phyloP scores from a whole-genome alignment of 2,797 vertebrate species.

The Gobionotothen gibberifrons region DNA sequence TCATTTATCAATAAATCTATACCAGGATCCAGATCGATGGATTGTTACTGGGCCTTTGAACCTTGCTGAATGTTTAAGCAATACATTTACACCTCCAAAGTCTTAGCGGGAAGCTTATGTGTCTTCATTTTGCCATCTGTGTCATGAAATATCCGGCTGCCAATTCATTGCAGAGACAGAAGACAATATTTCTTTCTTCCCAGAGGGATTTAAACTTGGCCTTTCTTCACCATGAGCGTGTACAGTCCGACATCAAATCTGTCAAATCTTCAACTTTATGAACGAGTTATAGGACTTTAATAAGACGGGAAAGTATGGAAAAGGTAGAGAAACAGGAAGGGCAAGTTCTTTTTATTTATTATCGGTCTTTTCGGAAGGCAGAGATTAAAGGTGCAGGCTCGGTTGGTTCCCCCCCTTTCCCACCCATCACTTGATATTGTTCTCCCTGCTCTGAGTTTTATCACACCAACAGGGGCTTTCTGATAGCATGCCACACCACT shows the following conservation, averaged over 20 bases:
- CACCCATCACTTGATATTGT: constrained; percentile 45
- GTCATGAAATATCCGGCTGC: too few relatives aligned
- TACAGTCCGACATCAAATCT: constrained; percentile 18
- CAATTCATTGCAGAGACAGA: too few relatives aligned
- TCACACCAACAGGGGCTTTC: constrained; percentile 52
- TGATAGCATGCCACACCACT: constrained; percentile 58
- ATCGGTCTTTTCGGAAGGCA: constrained; percentile 28
- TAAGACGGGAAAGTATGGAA: neutral
- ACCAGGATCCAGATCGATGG: too few relatives aligned
- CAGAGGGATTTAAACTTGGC: constrained; percentile 1
- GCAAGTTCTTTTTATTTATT: constrained; percentile 32
- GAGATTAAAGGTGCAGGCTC: constrained; percentile 44
- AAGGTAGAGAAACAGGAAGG: neutral
- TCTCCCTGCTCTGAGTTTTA: constrained; percentile 52
- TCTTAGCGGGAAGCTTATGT: too few relatives aligned
- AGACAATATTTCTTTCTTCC: neutral
- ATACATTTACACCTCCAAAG: too few relatives aligned
- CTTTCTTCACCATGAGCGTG: constrained; percentile 7
- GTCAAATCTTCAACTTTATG: constrained; percentile 37
- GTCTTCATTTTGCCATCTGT: too few relatives aligned
- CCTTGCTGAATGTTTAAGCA: too few relatives aligned
- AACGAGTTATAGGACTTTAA: constrained; percentile 44
- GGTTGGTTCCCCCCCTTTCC: constrained; percentile 32
- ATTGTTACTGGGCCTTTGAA: too few relatives aligned
- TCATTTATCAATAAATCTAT: too few relatives aligned